Evolutionary conservation across 30 jellyfish, hydroid and myxozoan species (phyloP).

Genomic region (Turritopsis dohrnii): DNA sequence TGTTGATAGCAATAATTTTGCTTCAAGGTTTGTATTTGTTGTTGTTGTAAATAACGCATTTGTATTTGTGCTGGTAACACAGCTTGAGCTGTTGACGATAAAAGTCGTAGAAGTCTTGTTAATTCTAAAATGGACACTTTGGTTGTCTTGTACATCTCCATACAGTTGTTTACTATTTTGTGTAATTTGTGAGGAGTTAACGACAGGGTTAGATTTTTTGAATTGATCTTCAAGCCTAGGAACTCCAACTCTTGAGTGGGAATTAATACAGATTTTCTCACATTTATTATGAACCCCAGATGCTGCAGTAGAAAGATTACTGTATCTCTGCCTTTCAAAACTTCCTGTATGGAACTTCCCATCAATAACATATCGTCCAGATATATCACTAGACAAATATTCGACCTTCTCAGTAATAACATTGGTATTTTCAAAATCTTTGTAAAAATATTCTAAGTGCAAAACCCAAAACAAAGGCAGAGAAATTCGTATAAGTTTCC

Average conservation of each 20-base stretch:
- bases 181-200: background rate
- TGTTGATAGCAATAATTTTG: background rate
- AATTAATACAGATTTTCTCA: no score
- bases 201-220: background rate
- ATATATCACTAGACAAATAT: background rate
- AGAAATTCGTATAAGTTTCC: slow-evolving; percentile 5
- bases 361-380: background rate
- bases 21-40: slow-evolving; percentile 1
- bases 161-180: background rate
- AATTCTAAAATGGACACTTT: background rate
- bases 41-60: no score
- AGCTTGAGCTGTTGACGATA: slow-evolving; percentile 11
- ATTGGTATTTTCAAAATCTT: slow-evolving; percentile 4
- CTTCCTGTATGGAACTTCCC: slow-evolving; percentile 10
- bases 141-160: background rate
- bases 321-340: background rate
- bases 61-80: slow-evolving; percentile 12
- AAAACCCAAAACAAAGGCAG: no score
- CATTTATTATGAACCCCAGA: no score
- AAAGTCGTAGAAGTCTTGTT: background rate
- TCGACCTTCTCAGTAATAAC: background rate
- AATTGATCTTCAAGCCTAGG: background rate
- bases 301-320: background rate
- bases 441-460: slow-evolving; percentile 5
- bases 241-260: no score